Evolutionary conservation across 2,797 vertebrate genomes (phyloP).

Genomic region (Adrianichthys oophorus): DNA sequence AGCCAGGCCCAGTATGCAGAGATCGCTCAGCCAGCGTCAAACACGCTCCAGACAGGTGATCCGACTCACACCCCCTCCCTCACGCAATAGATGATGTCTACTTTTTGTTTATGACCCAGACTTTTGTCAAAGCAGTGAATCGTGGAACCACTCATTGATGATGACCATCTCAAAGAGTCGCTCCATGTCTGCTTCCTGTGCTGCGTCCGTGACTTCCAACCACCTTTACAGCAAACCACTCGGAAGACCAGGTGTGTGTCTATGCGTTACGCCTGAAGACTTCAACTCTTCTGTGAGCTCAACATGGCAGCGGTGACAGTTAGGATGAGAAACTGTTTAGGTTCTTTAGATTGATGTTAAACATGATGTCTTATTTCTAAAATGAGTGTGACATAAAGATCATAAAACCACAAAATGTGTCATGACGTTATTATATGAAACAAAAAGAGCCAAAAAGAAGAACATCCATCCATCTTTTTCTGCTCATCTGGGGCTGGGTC

Average conservation of each 20-base stretch:
- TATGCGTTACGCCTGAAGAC: neutral
- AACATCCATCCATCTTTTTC: too few relatives aligned
- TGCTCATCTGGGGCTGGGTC: too few relatives aligned
- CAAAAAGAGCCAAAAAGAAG: too few relatives aligned
- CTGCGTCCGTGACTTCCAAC: conserved; percentile 79
- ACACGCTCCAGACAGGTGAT: conserved; percentile 79
- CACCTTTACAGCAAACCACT: conserved; percentile 86
- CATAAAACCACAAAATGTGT: too few relatives aligned
- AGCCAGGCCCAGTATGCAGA: conserved; percentile 89
- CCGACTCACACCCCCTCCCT: neutral
- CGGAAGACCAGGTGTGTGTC: conserved; percentile 78
- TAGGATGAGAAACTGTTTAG: too few relatives aligned
- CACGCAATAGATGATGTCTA: neutral
- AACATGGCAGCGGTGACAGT: too few relatives aligned
- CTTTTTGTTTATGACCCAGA: conserved; percentile 9
- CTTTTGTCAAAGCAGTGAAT: conserved; percentile 69
- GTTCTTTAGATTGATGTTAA: too few relatives aligned
- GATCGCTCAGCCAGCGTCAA: conserved; percentile 93
- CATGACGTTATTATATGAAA: too few relatives aligned
- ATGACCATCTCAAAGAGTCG: conserved; percentile 88
- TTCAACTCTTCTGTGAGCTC: too few relatives aligned
- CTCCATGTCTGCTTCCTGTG: conserved; percentile 86
- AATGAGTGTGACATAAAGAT: too few relatives aligned
- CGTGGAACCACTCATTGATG: conserved; percentile 84
- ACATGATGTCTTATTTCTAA: too few relatives aligned